phyloP scores from a whole-genome alignment of 2,888 invertebrate genomes.

The Drosophila birchii region DNA sequence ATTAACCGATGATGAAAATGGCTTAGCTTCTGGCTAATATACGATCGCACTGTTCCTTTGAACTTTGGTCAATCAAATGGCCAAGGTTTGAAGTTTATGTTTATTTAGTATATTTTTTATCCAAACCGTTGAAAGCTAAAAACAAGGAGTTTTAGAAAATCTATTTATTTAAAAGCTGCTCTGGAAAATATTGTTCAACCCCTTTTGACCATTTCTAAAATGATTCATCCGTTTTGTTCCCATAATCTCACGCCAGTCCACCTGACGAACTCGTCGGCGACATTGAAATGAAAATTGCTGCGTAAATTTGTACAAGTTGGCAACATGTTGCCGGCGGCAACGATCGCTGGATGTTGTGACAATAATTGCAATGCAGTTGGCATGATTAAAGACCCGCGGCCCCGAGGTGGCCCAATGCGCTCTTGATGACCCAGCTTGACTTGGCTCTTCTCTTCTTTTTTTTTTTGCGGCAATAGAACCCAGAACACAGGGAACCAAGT shows the following conservation, averaged over 20 bases:
- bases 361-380: slow-evolving; percentile 64
- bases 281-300: slow-evolving; percentile 58
- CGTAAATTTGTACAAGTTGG: slow-evolving; percentile 51
- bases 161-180: not conserved
- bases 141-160: not conserved
- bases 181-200: not conserved
- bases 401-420: slow-evolving; percentile 42
- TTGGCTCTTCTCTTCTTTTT: slow-evolving; percentile 2
- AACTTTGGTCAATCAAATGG: slow-evolving; percentile 3
- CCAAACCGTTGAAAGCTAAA: not conserved
- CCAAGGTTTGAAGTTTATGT: slow-evolving; percentile 3
- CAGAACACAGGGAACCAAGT: slow-evolving; percentile 4
- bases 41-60: slow-evolving; percentile 31
- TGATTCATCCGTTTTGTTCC: slow-evolving; percentile 8
- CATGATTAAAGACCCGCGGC: slow-evolving; percentile 41
- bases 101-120: slow-evolving; percentile 7
- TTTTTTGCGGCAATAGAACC: slow-evolving; percentile 33
- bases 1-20: slow-evolving; percentile 38
- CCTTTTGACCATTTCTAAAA: not conserved
- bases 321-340: slow-evolving; percentile 52
- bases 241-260: slow-evolving; percentile 21
- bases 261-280: slow-evolving; percentile 38
- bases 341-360: slow-evolving; percentile 64
- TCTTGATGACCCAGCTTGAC: slow-evolving; percentile 32
- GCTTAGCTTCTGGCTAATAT: slow-evolving; percentile 8